Base-by-base conservation (phyloP, 1,140 invertebrate genomes). In the Cardiocondyla obscurior region DNA sequence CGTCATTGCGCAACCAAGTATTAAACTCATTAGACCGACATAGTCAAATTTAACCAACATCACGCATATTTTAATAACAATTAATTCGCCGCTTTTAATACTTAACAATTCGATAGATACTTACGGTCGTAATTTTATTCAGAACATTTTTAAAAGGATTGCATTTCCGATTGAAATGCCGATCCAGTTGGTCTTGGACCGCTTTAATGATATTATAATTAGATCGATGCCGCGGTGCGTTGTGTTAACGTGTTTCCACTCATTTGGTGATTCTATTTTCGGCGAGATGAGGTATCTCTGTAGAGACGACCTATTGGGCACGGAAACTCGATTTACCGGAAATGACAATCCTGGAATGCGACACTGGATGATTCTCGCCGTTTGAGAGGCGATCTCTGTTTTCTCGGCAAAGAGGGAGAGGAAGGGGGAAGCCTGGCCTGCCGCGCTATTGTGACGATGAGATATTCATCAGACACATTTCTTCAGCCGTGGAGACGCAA, bases 381-480 rank as follows among this genome's bases (percentile, higher is more conserved):
- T n/a, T 39, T 22, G 14, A n/a, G 53, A 39, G 19, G 33, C 22
- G 33, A 4, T 6, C 28, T 58, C 51, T 57, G 19, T 57, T 28
- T 25, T 36, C 22, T 25, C 19, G 19, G 14, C 8, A 69, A 51
- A 53, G 49, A 19, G 33, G n/a, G 16, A n/a, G n/a, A n/a, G n/a
- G n/a, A n/a, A n/a, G n/a, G n/a, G n/a, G n/a, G n/a, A n/a, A n/a
- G n/a, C n/a, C n/a, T n/a, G 57, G 42, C 53, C 62, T 57, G 49
- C 8, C n/a, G 42, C 57, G 44, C n/a, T n/a, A 62, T 42, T 22
- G 7, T 72, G 57, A 57, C 19, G 51, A 39, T 30, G 69, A 51
- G 73, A 81, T 73, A 69, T 58, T 44, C 65, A 30, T 67, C 55
- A 19, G 44, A 46, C 33, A 67, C 25, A n/a, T 55, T 55, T 64